Base-by-base conservation (phyloP, 2,888 invertebrate species). In the Cerastis leucographa region DNA sequence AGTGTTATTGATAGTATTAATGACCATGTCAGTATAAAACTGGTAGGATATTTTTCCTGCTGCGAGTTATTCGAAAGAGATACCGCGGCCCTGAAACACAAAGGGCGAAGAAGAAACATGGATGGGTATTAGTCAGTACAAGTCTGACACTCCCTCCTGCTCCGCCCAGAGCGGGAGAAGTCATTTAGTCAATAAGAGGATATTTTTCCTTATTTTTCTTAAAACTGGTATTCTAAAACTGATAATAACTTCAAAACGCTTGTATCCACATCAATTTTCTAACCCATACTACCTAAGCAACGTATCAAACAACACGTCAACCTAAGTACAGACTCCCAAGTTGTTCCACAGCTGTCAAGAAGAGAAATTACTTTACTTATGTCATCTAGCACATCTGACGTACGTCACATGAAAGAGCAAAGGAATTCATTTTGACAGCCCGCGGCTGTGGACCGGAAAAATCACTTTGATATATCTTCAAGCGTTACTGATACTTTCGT, bases 371-470 rank as follows among this genome's bases (percentile, higher is more conserved):
- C 81, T 70, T 81, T 78, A 62, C 81, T 70, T 77, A 44, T 40
- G 78, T 67, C 77, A 62, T 70, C 49, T 19, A 29, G 49, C 64
- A 62, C 69, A 35, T 73, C 59, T 59, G 66, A 70, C 72, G 44
- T 71, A 1, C 35, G 25, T 51, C 61, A 73, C 71, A 74, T 79
- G 72, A 61, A 76, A 62, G 75, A 61, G 71, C 71, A 71, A 73
- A 81, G 71, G 67, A 71, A 78, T 81, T 85, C 76, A 70, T 78
- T 85, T 85, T 75, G 75, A 79, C 79, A 80, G 74, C 62, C 51
- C 67, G 14, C 40, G 7, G 64, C 65, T 73, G 71, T 59, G 54
- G 51, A 42, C 22, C 22, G 12, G 17, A 67, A 49, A n/a, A 74
- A 74, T 59, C 66, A 54, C 84, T 85, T 85, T 82, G 77, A 74